Conservation (phyloP, 2,888 invertebrate species). For the Pollenia griseotomentosa region DNA sequence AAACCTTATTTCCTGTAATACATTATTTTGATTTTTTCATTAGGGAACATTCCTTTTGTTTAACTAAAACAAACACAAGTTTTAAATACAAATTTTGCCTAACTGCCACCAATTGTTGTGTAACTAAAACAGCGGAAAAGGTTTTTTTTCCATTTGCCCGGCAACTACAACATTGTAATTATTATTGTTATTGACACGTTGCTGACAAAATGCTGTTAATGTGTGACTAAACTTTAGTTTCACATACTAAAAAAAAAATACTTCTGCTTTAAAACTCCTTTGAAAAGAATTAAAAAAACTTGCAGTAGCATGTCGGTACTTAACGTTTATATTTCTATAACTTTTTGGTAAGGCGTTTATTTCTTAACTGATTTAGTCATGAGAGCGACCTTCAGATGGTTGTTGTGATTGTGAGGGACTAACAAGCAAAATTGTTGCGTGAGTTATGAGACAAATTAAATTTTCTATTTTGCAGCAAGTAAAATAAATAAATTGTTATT, state of each 20-base stretch:
- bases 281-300: not conserved
- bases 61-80: not conserved
- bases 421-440: conserved; percentile 4
- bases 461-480: conserved; percentile 5
- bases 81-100: not conserved
- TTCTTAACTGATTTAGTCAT: conserved; percentile 49
- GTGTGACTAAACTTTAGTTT: conserved; percentile 43
- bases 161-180: not conserved
- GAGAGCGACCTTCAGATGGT: conserved; percentile 38
- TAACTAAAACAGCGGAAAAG: not conserved
- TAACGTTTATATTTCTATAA: conserved; percentile 18
- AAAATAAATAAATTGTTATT: not conserved
- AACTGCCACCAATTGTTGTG: conserved; percentile 21
- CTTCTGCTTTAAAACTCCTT: not conserved
- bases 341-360: conserved; percentile 31
- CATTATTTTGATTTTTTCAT: not conserved
- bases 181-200: conserved; percentile 44
- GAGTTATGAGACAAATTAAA: conserved; percentile 8
- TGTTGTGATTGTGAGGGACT: conserved; percentile 4
- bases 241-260: conserved; percentile 25
- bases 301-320: conserved; percentile 32
- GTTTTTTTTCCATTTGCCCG: conserved; percentile 8
- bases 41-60: not conserved
- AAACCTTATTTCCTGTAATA: too few species aligned
- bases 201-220: conserved; percentile 60